Evolutionary conservation across 2,797 vertebrate species (phyloP).

Genomic region (Chrysocyon brachyurus): DNA sequence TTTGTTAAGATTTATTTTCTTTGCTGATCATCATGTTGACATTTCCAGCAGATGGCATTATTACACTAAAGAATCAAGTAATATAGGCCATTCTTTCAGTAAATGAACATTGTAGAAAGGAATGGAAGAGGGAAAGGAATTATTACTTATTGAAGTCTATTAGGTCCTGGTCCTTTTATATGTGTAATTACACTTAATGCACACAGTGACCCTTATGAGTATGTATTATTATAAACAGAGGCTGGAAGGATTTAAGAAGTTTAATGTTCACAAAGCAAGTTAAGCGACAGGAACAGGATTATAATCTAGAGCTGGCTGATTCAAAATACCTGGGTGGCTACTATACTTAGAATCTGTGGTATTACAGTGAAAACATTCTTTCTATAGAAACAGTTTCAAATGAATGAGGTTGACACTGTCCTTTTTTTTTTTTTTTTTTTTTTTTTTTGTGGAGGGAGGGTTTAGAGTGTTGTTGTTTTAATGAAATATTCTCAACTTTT

Average conservation of each 20-base stretch:
- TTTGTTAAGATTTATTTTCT: constrained; percentile 10
- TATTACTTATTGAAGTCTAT: not conserved
- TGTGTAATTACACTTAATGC: not conserved
- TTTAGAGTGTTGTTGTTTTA: not conserved
- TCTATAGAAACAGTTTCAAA: not conserved
- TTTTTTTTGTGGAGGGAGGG: not conserved
- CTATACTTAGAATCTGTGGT: not conserved
- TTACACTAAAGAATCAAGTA: constrained; percentile 37
- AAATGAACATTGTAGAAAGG: constrained; percentile 17
- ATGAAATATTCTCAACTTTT: not conserved
- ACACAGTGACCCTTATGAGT: not conserved
- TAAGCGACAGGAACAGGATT: not conserved
- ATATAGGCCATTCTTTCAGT: not conserved
- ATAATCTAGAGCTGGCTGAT: not conserved
- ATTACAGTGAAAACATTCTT: not conserved
- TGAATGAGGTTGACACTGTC: not conserved
- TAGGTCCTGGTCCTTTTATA: not conserved
- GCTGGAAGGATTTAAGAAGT: constrained; percentile 23
- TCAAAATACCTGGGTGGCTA: not conserved
- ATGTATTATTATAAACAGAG: not conserved
- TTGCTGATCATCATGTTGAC: not conserved
- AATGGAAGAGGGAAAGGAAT: not conserved
- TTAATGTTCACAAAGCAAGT: not conserved
- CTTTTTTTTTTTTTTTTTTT: not conserved
- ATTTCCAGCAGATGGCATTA: constrained; percentile 74